Base-by-base conservation (phyloP, 2,797 vertebrate genomes). In the Thaleichthys pacificus region DNA sequence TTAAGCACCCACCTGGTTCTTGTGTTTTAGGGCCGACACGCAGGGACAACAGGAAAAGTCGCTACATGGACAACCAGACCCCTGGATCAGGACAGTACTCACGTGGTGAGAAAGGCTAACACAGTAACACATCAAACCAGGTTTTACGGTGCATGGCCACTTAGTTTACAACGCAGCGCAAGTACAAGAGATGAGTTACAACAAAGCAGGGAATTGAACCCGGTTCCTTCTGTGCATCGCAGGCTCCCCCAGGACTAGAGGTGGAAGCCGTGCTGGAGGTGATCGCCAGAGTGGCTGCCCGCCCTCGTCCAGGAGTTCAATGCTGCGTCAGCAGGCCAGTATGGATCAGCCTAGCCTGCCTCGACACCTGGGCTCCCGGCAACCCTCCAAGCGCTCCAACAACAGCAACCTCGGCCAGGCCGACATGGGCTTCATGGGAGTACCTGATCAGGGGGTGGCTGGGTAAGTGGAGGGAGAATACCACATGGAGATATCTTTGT, bases 301-400 rank as follows among this genome's bases (percentile, higher is more conserved):
- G 2, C 47, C 66, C 49, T 30, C 64, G 4, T 67, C 84, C 60
- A 89, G 93, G 56, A 84, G 82, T 5, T 90, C 93, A 3, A 69
- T 93, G 32, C 71, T 93, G 2, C 88, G 89, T 11, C 89, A 93
- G 64, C 94, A 95, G 83, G 88, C 89, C 75, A 94, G 81, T 77
- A 91, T 92, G 91, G 95, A 95, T 7, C 95, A 96, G 76, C 95
- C 95, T 64, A 93, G 78, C 12, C 83, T 96, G 32, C 95, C 94
- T 0, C 82, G 91, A n/a, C 72, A 81, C 35, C 81, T 78, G 1
- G 84, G 88, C 0, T 76, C 86, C 57, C 83, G 82, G 4, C 38
- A 74, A 69, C 3, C 82, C 76, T 71, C 84, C 47, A 74, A 69
- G 35, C 86, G 51, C 70, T 3, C 81, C 77, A 71, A 87, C 49